Conservation (phyloP, 2,888 invertebrate genomes). For the Campoletis raptor region DNA sequence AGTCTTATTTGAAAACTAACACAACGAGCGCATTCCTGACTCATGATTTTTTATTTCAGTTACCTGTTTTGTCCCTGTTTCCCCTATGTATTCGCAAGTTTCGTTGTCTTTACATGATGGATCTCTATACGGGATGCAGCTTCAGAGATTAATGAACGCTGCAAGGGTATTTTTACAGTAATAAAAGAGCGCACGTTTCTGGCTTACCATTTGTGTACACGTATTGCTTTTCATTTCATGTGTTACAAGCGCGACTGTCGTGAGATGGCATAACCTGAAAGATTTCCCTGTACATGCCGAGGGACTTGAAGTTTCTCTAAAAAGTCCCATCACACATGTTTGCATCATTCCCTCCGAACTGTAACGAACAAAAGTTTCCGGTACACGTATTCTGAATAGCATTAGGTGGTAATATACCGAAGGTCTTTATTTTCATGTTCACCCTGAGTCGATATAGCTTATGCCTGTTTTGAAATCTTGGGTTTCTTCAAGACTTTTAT, state of each 20-base stretch:
- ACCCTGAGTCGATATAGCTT: not conserved
- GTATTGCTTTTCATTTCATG: slow-evolving; percentile 20
- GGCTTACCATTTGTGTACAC: slow-evolving; percentile 35
- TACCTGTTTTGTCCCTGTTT: not conserved
- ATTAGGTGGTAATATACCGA: slow-evolving; percentile 32
- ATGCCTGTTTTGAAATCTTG: not conserved
- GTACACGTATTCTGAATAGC: not conserved
- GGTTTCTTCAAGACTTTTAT: not conserved
- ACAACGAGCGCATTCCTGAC: not conserved
- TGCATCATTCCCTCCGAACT: not conserved
- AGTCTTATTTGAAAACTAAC: not conserved
- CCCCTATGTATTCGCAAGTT: not conserved
- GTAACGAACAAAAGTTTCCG: not conserved
- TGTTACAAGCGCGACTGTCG: not conserved
- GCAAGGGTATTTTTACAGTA: not conserved
- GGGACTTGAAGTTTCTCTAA: slow-evolving; percentile 18
- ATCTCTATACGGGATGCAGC: not conserved
- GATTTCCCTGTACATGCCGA: not conserved
- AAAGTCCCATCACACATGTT: not conserved
- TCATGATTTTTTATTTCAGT: not conserved
- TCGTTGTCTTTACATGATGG: not conserved
- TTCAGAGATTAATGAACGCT: slow-evolving; percentile 21
- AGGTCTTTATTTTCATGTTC: not conserved
- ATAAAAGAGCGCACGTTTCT: slow-evolving; percentile 31
- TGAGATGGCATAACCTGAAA: not conserved